Conservation (phyloP, 92 coral and sea anemone species). For the Blastomussa wellsi region DNA sequence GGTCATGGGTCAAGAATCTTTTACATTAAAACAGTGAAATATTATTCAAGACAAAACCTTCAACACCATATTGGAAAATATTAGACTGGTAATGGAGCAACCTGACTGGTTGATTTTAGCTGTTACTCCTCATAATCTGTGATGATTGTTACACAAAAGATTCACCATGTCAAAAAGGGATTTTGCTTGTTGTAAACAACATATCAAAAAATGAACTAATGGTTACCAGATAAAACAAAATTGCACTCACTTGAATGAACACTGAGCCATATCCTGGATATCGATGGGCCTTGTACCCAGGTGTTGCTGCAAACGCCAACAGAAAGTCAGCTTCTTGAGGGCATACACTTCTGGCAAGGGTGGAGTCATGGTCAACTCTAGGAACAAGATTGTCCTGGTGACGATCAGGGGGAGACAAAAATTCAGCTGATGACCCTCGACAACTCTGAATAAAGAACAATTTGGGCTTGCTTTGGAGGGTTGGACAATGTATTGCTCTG, state of each 20-base stretch:
- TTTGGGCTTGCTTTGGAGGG: slow-evolving; percentile 63
- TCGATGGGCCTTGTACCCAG: slow-evolving; percentile 82
- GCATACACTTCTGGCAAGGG: neutral
- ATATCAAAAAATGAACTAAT: too few species aligned
- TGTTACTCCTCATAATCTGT: too few species aligned
- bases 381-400: neutral
- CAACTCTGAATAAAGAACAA: slow-evolving; percentile 69
- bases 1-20: too few species aligned
- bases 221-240: too few species aligned
- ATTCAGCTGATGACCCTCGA: slow-evolving; percentile 12
- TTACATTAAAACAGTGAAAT: too few species aligned
- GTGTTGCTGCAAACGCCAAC: slow-evolving; percentile 76
- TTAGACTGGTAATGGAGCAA: too few species aligned
- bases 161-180: too few species aligned
- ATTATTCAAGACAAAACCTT: too few species aligned
- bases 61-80: too few species aligned
- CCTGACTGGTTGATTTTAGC: too few species aligned
- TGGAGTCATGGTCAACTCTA: neutral
- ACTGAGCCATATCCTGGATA: slow-evolving; percentile 69
- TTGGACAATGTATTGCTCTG: slow-evolving; percentile 36
- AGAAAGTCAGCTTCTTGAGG: neutral
- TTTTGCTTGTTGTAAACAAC: too few species aligned
- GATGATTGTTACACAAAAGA: too few species aligned
- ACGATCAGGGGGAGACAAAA: neutral
- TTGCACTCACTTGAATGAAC: slow-evolving; percentile 47